A percentile compares a stretch with the other conserved stretches of the same genome.
Evolutionary conservation across 2,888 invertebrate species (phyloP).

Genomic region (Torymus auratus): DNA sequence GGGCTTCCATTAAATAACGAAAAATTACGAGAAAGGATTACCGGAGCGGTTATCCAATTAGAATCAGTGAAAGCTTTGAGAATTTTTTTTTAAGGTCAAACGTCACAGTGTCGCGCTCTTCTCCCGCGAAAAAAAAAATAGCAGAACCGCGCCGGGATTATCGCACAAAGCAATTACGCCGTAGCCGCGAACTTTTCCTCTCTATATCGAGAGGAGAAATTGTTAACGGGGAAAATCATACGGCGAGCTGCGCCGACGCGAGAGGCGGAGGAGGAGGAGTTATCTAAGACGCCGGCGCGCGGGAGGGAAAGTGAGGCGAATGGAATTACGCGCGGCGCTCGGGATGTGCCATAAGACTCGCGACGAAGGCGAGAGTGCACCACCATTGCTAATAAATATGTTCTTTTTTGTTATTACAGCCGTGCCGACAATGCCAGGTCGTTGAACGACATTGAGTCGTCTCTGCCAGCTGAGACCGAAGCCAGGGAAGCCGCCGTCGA

Average conservation of each 20-base stretch:
- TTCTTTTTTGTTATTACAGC: conserved; percentile 64
- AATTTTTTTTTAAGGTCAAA: no score
- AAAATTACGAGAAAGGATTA: no score
- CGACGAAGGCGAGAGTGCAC: conserved; percentile 48
- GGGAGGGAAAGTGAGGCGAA: conserved; percentile 27
- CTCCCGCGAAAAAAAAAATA: not conserved
- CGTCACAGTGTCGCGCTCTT: no score
- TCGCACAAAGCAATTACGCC: not conserved
- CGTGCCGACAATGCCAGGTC: conserved; percentile 78
- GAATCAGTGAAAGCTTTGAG: no score
- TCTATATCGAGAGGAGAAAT: conserved; percentile 9
- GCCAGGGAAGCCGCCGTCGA: conserved; percentile 86
- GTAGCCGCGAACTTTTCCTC: conserved; percentile 15
- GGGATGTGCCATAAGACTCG: no score
- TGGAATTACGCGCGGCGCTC: conserved; percentile 25
- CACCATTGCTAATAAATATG: not conserved
- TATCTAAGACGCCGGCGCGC: conserved; percentile 42
- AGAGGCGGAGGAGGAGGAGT: not conserved
- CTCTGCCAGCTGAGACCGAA: conserved; percentile 84
- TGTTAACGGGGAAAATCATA: not conserved
- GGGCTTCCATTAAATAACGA: no score
- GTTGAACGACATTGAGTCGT: conserved; percentile 80
- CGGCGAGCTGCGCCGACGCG: not conserved
- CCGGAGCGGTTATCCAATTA: no score
- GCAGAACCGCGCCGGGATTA: not conserved